Evolutionary conservation across 2,888 invertebrate genomes (phyloP).

Genomic region (Synanthedon andrenaeformis): DNA sequence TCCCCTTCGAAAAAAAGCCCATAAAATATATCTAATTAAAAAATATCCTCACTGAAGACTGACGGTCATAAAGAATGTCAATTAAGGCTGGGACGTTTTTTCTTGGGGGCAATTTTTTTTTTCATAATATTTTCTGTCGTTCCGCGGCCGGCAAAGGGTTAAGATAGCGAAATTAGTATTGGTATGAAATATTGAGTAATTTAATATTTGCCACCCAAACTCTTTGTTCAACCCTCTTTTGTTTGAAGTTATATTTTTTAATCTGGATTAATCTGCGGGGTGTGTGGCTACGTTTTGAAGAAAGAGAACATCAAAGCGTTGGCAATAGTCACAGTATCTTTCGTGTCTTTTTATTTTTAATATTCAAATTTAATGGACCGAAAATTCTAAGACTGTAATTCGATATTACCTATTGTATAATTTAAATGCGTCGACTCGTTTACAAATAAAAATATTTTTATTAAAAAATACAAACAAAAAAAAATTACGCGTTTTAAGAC

Average conservation of each 20-base stretch:
- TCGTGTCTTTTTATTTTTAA: no score
- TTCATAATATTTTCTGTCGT: slow-evolving; percentile 52
- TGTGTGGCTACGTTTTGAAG: background rate
- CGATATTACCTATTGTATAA: no score
- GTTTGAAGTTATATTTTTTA: slow-evolving; percentile 25
- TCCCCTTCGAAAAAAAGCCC: slow-evolving; percentile 66
- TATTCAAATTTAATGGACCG: no score
- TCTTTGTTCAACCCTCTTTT: slow-evolving; percentile 19
- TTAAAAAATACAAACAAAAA: no score
- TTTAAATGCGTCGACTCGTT: no score
- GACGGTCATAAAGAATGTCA: slow-evolving; percentile 72
- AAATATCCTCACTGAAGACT: slow-evolving; percentile 70
- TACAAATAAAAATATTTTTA: no score
- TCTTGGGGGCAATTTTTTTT: slow-evolving; percentile 41
- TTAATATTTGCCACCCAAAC: slow-evolving; percentile 50
- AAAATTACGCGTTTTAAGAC: no score
- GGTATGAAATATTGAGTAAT: slow-evolving; percentile 70
- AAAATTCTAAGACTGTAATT: no score
- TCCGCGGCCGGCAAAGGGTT: slow-evolving; percentile 61
- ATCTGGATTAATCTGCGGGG: slow-evolving; percentile 24
- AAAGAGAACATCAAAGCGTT: background rate
- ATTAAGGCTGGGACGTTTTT: slow-evolving; percentile 63
- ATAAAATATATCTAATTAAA: slow-evolving; percentile 74
- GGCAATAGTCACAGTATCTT: no score
- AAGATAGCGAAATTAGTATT: slow-evolving; percentile 70